Conservation (phyloP, 2,888 invertebrate species). For the Heliconius ismenius region DNA sequence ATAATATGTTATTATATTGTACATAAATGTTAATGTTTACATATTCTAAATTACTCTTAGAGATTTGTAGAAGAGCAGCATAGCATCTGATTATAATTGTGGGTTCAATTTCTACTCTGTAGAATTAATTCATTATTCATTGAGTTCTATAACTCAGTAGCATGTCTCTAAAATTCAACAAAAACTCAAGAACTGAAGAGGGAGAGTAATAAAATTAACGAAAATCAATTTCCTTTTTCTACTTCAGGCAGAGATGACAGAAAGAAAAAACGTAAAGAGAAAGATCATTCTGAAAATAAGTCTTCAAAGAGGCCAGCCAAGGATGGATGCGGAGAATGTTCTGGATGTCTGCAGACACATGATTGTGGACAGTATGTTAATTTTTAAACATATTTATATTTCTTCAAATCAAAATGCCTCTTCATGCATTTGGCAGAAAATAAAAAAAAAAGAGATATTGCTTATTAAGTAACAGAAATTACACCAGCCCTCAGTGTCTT, state of each 20-base stretch:
- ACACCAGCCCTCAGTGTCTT: too few species aligned
- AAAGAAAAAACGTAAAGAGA: conserved; percentile 76
- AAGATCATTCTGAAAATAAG: conserved; percentile 77
- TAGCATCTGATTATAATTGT: neutral
- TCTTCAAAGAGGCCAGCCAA: conserved; percentile 68
- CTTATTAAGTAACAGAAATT: too few species aligned
- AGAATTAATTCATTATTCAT: neutral
- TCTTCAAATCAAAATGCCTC: too few species aligned
- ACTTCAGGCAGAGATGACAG: conserved; percentile 68
- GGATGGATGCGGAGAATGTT: conserved; percentile 76
- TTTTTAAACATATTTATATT: conserved; percentile 2
- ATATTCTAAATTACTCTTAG: neutral
- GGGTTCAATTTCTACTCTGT: neutral
- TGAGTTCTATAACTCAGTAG: neutral
- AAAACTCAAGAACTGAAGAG: neutral
- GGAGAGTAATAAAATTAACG: neutral
- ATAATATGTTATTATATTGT: neutral
- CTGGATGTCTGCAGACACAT: conserved; percentile 69
- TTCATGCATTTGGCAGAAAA: too few species aligned
- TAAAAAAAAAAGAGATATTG: too few species aligned
- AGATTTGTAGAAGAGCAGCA: neutral
- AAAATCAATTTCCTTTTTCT: neutral
- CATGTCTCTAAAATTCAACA: neutral
- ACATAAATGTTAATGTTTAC: neutral
- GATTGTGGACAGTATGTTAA: conserved; percentile 73